phyloP scores from a whole-genome alignment of 2,888 invertebrate species.

The Proisotoma minuta region DNA sequence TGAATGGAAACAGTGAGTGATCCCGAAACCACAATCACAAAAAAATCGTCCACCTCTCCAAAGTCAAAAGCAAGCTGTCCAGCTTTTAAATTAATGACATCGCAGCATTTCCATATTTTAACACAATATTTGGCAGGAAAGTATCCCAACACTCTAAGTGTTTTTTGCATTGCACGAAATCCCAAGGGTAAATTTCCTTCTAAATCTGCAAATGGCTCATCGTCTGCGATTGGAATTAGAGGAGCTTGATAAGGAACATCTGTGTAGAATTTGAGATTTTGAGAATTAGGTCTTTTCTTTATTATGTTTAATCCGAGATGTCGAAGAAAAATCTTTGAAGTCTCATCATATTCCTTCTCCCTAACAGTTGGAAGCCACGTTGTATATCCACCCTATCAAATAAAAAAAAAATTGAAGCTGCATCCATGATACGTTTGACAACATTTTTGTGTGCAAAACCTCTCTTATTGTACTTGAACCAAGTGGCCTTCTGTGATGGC shows the following conservation, averaged over 20 bases:
- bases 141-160: not conserved
- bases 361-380: not conserved
- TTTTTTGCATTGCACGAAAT: not conserved
- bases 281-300: not conserved
- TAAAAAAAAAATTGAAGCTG: not conserved
- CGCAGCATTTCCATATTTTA: not conserved
- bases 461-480: not conserved
- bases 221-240: not conserved
- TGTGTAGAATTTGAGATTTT: not conserved
- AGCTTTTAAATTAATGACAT: not conserved
- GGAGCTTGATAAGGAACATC: not conserved
- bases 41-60: constrained; percentile 2
- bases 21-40: not conserved
- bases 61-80: not conserved
- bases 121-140: not conserved
- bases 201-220: not conserved
- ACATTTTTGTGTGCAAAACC: not conserved
- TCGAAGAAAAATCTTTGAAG: not conserved
- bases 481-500: not conserved
- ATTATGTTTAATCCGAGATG: not conserved
- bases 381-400: not conserved
- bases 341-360: not conserved
- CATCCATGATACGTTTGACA: not conserved
- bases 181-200: not conserved
- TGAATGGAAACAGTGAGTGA: not conserved